These are phyloP conservation scores for Andrena trimmerana DNA, from an alignment of 2,888 invertebrate species.

Conservation along the genomic window DNA sequence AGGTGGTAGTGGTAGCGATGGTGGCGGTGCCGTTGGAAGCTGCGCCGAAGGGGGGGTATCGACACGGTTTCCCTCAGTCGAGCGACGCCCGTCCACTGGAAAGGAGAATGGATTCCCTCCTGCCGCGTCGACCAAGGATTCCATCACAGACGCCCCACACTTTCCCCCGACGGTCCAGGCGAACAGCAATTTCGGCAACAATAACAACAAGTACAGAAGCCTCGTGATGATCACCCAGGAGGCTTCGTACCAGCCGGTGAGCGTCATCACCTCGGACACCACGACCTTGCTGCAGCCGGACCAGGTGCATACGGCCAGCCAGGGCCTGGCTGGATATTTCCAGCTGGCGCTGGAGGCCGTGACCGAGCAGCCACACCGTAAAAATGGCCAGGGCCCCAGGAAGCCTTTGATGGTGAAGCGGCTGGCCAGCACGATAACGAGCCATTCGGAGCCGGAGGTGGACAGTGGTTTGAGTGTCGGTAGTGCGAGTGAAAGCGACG, in stretches of 20 bases:
- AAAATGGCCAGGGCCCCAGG: conserved; percentile 75
- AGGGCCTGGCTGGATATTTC: conserved; percentile 84
- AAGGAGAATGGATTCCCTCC: conserved; percentile 81
- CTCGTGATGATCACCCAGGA: conserved; percentile 96
- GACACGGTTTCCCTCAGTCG: conserved; percentile 84
- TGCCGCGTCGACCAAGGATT: conserved; percentile 85
- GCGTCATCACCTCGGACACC: conserved; percentile 91
- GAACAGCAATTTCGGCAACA: conserved; percentile 46
- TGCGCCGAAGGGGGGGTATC: conserved; percentile 67
- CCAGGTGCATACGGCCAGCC: conserved; percentile 88
- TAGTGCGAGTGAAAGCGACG: conserved; percentile 83
- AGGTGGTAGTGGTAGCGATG: conserved; percentile 70
- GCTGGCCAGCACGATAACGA: conserved; percentile 45
- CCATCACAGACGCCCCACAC: conserved; percentile 60
- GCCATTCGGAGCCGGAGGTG: conserved; percentile 75
- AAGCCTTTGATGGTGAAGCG: conserved; percentile 82
- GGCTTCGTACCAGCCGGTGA: conserved; percentile 88
- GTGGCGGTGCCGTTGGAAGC: conserved; percentile 71
- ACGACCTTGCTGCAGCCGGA: conserved; percentile 88
- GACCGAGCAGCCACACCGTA: conserved; percentile 73
- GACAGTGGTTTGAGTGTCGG: conserved; percentile 82
- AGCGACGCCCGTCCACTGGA: conserved; percentile 83
- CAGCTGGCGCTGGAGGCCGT: conserved; percentile 84
- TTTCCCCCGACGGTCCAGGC: conserved; percentile 46
- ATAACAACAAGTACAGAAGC: conserved; percentile 89